Conservation (phyloP, 2,888 invertebrate genomes). For the Meloe dianella region DNA sequence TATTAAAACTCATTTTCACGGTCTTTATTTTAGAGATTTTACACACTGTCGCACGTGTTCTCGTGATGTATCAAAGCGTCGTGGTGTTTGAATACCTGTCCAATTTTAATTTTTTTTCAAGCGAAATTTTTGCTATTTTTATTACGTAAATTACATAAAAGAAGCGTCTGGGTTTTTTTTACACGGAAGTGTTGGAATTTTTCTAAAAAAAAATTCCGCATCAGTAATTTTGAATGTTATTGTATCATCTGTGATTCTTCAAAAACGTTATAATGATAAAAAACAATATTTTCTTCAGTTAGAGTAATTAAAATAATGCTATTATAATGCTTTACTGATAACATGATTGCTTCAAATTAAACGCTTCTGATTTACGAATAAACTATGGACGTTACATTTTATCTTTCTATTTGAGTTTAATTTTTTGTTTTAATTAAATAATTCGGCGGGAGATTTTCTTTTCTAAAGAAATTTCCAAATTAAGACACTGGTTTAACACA, state of each 20-base stretch:
- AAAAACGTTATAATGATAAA: neutral
- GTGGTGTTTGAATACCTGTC: no score
- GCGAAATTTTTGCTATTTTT: neutral
- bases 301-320: neutral
- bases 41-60: no score
- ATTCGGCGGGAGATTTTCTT: slow-evolving; percentile 1
- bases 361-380: neutral
- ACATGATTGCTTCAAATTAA: neutral
- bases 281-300: neutral
- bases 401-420: no score
- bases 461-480: neutral
- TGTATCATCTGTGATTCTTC: neutral
- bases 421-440: no score
- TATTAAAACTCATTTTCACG: no score
- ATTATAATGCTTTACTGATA: slow-evolving; percentile 1
- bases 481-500: slow-evolving; percentile 10
- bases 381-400: slow-evolving; percentile 1
- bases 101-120: neutral
- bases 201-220: neutral
- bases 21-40: no score
- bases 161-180: no score
- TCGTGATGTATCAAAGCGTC: neutral
- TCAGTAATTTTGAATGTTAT: neutral
- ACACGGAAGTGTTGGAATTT: neutral
- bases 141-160: neutral